Evolutionary conservation across 2,797 vertebrate species (phyloP), one percentile per base, ranked within the genome.

Genomic region (Lacerta agilis): DNA sequence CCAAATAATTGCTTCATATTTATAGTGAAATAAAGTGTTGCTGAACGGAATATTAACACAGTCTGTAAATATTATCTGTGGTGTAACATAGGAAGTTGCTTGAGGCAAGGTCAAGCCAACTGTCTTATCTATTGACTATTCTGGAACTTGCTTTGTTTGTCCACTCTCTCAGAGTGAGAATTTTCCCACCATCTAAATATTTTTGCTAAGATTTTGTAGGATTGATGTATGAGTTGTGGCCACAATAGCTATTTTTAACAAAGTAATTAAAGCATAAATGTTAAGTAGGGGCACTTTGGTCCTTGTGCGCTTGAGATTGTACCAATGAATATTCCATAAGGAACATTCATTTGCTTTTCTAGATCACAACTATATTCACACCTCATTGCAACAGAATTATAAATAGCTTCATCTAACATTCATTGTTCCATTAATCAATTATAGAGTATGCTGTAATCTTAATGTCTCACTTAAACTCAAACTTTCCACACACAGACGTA

Each of bases 221-320:
- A 9, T 1, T 33, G 72, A 11, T 84, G 23, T 29, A 33, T 0
- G 0, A 23, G 87, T 87, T 66, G 91, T 3, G 75, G 2, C 78
- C 38, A 90, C 82, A 36, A 25, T 45, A 83, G 61, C 85, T 85
- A 84, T 61, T 90, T 61, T 91, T 79, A 93, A 86, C 38, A 88
- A 82, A 93, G 64, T 15, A 87, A 90, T 92, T 64, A 84, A 33
- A 79, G 73, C 83, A 38, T 88, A 86, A 85, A 90, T 86, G 58
- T 75, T 45, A 92, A 94, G 77, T 79, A 88, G 79, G 88, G 89
- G 0, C 36, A 67, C 86, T 87, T 38, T 88, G 75, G 23, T 86
- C 8, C 79, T 82, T 79, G 67, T 69, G 86, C 81, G 11, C 64
- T 86, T 15, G 78, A 88, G 84, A 90, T 66, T 8, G 64, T 86